Base-by-base conservation (phyloP, 1,140 invertebrate species). In the Eriosoma lanigerum region DNA sequence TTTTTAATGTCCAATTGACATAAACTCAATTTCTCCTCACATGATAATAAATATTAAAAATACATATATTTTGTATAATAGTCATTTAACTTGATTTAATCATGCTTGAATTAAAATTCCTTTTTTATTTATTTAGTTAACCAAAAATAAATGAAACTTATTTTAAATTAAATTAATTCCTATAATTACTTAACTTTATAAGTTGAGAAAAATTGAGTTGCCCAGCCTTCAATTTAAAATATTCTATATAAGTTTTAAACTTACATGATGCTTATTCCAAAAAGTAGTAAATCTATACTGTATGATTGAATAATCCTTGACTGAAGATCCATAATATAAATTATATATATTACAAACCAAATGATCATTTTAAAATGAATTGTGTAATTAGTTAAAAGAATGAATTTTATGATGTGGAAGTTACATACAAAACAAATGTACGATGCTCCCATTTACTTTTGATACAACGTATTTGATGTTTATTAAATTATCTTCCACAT, bases 381-480 rank as follows among this genome's bases (percentile, higher is more conserved):
- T 52, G 10, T 24, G 26, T 52, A 52, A 72, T 72, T 48, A 72
- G 19, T 52, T 38, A 58, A 26, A 38, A 76, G 19, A 76, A 58
- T 38, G 19, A 44, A 76, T 24, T 76, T 58, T 58, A 44, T 76
- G 21, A 44, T 38, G 32, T 24, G 6, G 0, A 38, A 26, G 21
- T 76, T 44, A 58, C 52, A 76, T 44, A 76, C 52, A 76, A 58
- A 54, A 76, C 29, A 56, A 76, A 56, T 24, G 32, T 44, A 54
- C 6, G 12, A 54, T 17, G 54, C n/a, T 44, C 3, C n/a, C 52
- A 76, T 21, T 58, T 48, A 48, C 21, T 78, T 62, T 24, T n/a
- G 9, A 52, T 72, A 26, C 9, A 5, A 52, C 13, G 21, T 15
- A 68, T 48, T 48, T 68, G 21, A 24, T 13, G 17, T 50, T 19